Percentiles rank a stretch among this genome's conserved stretches.
These are phyloP conservation scores for Anagrus nilaparvatae DNA, from an alignment of 1,140 invertebrate species.

Conservation along the genomic window DNA sequence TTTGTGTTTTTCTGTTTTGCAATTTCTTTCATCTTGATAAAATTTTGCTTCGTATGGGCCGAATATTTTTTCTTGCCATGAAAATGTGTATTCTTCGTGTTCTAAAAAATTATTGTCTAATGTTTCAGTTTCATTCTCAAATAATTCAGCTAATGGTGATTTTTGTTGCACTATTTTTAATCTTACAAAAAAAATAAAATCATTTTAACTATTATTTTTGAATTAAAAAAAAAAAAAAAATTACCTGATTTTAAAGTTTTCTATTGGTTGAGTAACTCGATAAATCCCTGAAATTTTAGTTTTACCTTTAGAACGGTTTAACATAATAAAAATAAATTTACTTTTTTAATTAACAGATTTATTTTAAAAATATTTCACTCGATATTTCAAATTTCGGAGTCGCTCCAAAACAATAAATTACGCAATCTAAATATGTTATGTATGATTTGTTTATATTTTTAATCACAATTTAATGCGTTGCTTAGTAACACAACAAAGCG, in stretches of 20 bases:
- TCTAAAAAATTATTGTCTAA: constrained; percentile 34
- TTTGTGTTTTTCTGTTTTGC: constrained; percentile 29
- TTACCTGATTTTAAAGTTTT: constrained; percentile 42
- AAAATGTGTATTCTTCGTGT: constrained; percentile 30
- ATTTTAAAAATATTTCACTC: too few species aligned
- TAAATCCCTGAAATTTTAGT: constrained; percentile 38
- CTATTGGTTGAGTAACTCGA: constrained; percentile 38
- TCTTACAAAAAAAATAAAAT: constrained; percentile 32
- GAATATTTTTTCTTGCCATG: constrained; percentile 41
- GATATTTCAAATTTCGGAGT: too few species aligned
- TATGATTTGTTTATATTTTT: too few species aligned
- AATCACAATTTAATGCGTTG: too few species aligned
- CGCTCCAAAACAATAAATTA: too few species aligned
- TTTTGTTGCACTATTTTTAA: constrained; percentile 37
- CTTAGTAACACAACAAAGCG: too few species aligned
- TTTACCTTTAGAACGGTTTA: constrained; percentile 17
- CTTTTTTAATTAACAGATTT: not conserved
- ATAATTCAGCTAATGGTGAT: constrained; percentile 33
- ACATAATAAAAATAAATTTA: not conserved
- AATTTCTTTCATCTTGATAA: constrained; percentile 36
- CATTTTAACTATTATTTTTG: too few species aligned
- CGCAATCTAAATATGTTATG: too few species aligned
- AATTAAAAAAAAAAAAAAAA: too few species aligned
- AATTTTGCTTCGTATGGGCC: constrained; percentile 32
- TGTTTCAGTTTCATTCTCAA: constrained; percentile 32